Conservation (phyloP, 2,113 vertebrate species). For the Rhombomys opimus region DNA sequence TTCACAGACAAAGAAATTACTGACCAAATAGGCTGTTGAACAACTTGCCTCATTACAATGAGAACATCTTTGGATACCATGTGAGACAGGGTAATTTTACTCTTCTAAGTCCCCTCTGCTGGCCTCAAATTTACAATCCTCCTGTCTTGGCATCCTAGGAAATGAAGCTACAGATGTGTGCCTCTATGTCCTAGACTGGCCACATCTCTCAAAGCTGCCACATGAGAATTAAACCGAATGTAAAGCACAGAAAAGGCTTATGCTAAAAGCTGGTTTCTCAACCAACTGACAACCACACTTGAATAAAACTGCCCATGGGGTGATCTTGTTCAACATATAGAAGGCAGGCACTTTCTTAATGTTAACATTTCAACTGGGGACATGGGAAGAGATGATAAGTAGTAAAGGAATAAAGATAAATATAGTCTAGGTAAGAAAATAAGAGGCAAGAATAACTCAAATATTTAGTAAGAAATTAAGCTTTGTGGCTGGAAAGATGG, state of each 20-base stretch:
- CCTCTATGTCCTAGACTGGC: background rate
- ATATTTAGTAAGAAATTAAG: conserved; percentile 4
- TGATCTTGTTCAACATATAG: background rate
- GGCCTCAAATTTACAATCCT: background rate
- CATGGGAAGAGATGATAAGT: background rate
- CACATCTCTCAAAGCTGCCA: background rate
- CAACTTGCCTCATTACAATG: background rate
- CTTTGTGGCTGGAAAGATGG: background rate
- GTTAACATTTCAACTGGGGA: conserved; percentile 11
- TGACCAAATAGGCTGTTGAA: background rate
- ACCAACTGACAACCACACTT: background rate
- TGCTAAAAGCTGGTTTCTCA: conserved; percentile 35
- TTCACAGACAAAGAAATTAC: background rate
- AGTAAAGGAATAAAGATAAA: conserved; percentile 16
- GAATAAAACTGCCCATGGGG: background rate
- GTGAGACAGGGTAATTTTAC: background rate
- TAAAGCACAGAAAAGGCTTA: background rate
- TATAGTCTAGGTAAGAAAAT: background rate
- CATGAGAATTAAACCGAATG: background rate
- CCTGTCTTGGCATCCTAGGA: background rate
- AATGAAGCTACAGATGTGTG: background rate
- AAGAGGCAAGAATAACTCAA: background rate
- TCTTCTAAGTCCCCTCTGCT: background rate
- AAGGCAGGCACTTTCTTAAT: background rate
- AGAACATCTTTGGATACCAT: background rate